A percentile compares a stretch with the other conserved stretches of the same genome.
These are phyloP conservation scores for Bradypodion ventrale DNA, from an alignment of 2,797 vertebrate genomes.

Conservation along the genomic window DNA sequence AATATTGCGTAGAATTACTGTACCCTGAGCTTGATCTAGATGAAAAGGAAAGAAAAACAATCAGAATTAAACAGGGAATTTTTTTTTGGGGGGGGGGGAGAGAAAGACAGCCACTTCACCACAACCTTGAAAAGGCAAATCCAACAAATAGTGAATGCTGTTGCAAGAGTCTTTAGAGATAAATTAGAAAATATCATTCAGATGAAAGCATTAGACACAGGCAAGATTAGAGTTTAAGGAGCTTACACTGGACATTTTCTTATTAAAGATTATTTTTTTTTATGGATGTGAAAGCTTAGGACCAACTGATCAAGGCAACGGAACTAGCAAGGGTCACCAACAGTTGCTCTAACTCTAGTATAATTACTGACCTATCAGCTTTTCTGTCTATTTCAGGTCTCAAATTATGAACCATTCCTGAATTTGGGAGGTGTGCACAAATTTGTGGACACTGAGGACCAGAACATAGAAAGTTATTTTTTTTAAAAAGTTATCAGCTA, in stretches of 20 bases:
- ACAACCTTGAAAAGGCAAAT: slow-evolving; percentile 57
- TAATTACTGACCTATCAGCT: not conserved
- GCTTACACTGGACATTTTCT: slow-evolving; percentile 56
- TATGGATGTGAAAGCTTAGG: slow-evolving; percentile 52
- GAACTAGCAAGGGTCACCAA: not conserved
- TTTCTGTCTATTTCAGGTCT: not conserved
- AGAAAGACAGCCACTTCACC: not conserved
- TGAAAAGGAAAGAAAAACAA: slow-evolving; percentile 58
- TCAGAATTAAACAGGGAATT: slow-evolving; percentile 35
- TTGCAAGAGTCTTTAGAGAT: slow-evolving; percentile 52
- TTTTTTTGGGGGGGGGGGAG: too few species aligned
- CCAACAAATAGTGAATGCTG: slow-evolving; percentile 53
- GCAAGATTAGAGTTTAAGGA: slow-evolving; percentile 63
- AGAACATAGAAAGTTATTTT: too few species aligned
- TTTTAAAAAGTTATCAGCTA: too few species aligned
- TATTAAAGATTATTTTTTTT: slow-evolving; percentile 45
- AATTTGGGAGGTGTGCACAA: not conserved
- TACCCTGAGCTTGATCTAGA: slow-evolving; percentile 95
- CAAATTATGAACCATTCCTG: not conserved
- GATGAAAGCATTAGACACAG: slow-evolving; percentile 37
- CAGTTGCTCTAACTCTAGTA: not conserved
- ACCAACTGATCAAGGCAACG: slow-evolving; percentile 32
- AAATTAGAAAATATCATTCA: slow-evolving; percentile 60
- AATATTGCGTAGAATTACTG: slow-evolving; percentile 93
- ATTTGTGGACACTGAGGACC: too few species aligned